phyloP scores from a whole-genome alignment of 2,113 vertebrate species.

The Brienomyrus brachyistius region DNA sequence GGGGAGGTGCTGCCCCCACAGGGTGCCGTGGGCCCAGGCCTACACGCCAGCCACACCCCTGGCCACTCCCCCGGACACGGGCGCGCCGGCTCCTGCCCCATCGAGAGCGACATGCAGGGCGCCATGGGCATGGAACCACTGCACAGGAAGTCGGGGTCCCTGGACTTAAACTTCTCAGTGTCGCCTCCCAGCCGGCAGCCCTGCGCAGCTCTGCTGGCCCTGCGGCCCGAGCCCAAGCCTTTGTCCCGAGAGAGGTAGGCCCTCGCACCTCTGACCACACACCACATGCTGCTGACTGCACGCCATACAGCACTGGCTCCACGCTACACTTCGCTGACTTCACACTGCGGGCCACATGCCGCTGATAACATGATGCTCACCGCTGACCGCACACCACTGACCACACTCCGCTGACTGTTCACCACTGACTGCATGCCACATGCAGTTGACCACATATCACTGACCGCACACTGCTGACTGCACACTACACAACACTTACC shows the following conservation, averaged over 20 bases:
- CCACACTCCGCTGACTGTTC: background rate
- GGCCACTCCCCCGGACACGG: conserved; percentile 49
- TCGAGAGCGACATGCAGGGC: conserved; percentile 91
- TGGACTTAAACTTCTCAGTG: conserved; percentile 88
- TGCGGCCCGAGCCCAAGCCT: conserved; percentile 82
- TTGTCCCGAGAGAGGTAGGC: conserved; percentile 86
- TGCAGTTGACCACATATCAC: background rate
- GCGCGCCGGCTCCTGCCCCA: conserved; percentile 88
- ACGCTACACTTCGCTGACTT: background rate
- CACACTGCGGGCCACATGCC: too few species aligned
- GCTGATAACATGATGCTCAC: too few species aligned
- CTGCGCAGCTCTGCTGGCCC: conserved; percentile 66
- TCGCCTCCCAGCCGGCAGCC: conserved; percentile 75
- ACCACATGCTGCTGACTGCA: background rate
- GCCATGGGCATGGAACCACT: conserved; percentile 86
- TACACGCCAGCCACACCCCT: conserved; percentile 31
- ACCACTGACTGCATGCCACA: background rate
- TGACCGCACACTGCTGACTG: background rate
- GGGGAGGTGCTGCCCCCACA: conserved; percentile 54
- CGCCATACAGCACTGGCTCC: too few species aligned
- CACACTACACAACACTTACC: background rate
- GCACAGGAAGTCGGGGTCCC: conserved; percentile 91
- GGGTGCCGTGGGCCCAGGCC: conserved; percentile 67
- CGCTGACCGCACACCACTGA: background rate
- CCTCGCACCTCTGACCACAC: background rate